Percentiles rank a stretch among this genome's conserved stretches.
Evolutionary conservation across 2,797 vertebrate genomes (phyloP).

Genomic region (Spinibarbus caldwelli): DNA sequence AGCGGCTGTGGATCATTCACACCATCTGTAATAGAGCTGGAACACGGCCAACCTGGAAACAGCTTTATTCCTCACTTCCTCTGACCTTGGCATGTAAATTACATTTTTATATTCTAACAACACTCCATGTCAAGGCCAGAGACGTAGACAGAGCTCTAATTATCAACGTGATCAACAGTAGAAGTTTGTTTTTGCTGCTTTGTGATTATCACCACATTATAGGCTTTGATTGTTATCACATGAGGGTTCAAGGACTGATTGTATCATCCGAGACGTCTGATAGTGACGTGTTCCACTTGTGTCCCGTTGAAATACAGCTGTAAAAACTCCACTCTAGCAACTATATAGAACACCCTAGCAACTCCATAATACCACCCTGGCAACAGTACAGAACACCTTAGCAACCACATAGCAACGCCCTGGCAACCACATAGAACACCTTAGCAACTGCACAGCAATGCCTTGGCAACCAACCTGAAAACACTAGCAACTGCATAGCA

Average conservation of each 20-base stretch:
- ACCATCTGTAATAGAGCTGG: conserved; percentile 35
- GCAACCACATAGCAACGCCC: neutral
- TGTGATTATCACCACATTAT: neutral
- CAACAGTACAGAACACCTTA: neutral
- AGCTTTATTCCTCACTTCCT: conserved; percentile 39
- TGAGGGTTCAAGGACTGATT: conserved; percentile 24
- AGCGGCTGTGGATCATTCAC: conserved; percentile 42
- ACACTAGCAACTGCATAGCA: neutral
- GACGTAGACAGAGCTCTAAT: conserved; percentile 16
- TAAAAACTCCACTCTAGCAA: too few relatives aligned
- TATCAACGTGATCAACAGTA: conserved; percentile 10
- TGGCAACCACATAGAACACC: neutral
- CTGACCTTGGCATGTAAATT: conserved; percentile 53
- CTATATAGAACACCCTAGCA: neutral
- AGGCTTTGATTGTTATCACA: conserved; percentile 2
- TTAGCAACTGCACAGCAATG: neutral
- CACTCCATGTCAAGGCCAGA: conserved; percentile 39
- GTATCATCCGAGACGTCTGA: neutral
- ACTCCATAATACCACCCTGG: neutral
- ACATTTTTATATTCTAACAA: conserved; percentile 46
- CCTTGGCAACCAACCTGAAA: too few relatives aligned
- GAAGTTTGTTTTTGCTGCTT: neutral
- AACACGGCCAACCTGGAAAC: conserved; percentile 30
- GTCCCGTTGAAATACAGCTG: neutral
- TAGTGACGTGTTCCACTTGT: neutral